A percentile compares a stretch with the other conserved stretches of the same genome.
These are phyloP conservation scores for Corythoichthys haematopterus DNA, from an alignment of 2,113 vertebrate genomes.

Conservation along the genomic window DNA sequence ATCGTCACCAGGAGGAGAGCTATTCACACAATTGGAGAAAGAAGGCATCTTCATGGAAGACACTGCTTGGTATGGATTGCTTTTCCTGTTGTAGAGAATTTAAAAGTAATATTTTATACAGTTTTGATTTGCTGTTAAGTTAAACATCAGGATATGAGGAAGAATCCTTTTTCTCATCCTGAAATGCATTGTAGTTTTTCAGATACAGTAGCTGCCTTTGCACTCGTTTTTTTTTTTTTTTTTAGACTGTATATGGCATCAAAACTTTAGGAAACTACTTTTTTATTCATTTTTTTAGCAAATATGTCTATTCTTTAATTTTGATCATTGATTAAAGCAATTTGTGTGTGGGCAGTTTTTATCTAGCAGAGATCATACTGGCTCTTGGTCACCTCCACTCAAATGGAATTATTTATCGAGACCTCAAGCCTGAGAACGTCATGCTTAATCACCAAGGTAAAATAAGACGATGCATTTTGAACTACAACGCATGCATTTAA, in stretches of 20 bases:
- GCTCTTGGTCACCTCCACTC: conserved; percentile 89
- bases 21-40: conserved; percentile 91
- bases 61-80: conserved; percentile 79
- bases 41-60: conserved; percentile 96
- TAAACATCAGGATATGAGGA: too few relatives aligned
- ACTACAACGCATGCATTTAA: neutral
- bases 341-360: conserved; percentile 73
- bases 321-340: neutral
- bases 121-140: neutral
- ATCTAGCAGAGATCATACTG: conserved; percentile 85
- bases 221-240: neutral
- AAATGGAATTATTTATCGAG: conserved; percentile 88
- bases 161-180: neutral
- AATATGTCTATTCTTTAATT: neutral
- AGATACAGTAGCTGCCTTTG: neutral
- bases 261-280: neutral
- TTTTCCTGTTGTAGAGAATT: neutral
- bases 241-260: neutral
- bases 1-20: conserved; percentile 78
- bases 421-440: conserved; percentile 92
- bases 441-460: conserved; percentile 87
- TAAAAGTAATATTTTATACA: neutral
- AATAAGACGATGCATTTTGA: neutral
- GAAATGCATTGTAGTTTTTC: neutral
- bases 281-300: neutral